A percentile compares a stretch with the other conserved stretches of the same genome.
phyloP scores from a whole-genome alignment of 2,888 invertebrate genomes.

The Drosophila stalkeri region DNA sequence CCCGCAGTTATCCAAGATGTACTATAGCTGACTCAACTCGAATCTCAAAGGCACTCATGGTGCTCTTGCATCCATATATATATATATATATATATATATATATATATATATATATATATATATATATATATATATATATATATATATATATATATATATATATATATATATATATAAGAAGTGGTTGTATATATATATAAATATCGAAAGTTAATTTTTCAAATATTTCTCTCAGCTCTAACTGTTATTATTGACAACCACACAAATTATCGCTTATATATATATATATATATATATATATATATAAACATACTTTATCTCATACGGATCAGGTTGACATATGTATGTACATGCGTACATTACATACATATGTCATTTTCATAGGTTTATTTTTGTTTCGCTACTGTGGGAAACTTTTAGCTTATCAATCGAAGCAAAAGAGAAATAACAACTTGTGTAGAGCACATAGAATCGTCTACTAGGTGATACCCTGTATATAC shows the following conservation, averaged over 20 bases:
- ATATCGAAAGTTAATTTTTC: slow-evolving; percentile 5
- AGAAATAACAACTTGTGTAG: background rate
- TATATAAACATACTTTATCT: no score
- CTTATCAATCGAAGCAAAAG: slow-evolving; percentile 40
- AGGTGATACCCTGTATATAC: background rate
- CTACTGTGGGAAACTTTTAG: slow-evolving; percentile 50
- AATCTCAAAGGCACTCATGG: slow-evolving; percentile 7
- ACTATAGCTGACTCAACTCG: slow-evolving; percentile 20
- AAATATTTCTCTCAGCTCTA: slow-evolving; percentile 4
- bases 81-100: no score
- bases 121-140: no score
- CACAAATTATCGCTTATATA: slow-evolving; percentile 21
- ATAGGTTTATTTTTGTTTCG: slow-evolving; percentile 26
- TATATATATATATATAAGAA: no score
- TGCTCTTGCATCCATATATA: background rate
- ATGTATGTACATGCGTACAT: no score
- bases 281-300: no score
- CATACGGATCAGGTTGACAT: no score
- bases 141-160: no score
- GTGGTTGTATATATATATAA: no score
- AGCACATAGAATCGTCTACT: background rate
- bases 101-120: no score
- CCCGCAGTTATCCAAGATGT: slow-evolving; percentile 31
- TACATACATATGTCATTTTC: no score
- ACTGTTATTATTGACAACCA: slow-evolving; percentile 3